Base-by-base conservation (phyloP, 2,113 vertebrate genomes). In the Electrona antarctica region DNA sequence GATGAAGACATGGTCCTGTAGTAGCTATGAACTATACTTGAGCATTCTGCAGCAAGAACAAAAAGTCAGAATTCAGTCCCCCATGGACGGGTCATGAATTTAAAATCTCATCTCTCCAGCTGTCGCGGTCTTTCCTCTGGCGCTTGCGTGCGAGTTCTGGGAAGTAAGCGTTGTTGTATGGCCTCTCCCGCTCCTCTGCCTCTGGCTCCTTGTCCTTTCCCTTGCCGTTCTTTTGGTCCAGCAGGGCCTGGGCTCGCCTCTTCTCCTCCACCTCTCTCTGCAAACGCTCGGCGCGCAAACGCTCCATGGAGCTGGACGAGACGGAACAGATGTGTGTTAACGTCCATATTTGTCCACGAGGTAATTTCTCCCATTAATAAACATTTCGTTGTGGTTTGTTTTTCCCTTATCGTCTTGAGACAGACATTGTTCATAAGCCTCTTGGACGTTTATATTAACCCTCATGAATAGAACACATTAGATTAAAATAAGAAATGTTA, bases 161-260 rank as follows among this genome's bases (percentile, higher is more conserved):
- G 75, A 96, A 93, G 86, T 93, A 97, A 54, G 95, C 95, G 0
- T 82, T 96, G 88, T 96, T 96, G 91, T 96, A 96, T 0, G 90
- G 92, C 28, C 93, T 77, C 11, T 92, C 93, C 50, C 95, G 80
- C 0, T 96, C 95, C 0, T 92, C 91, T 0, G 60, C 21, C 68
- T 88, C 88, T 0, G 66, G 6, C 0, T 63, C 80, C 29, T 76
- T 81, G 0, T 41, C 64, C 54, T 75, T 76, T 3, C 67, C 67
- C 7, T 81, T 91, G 21, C 87, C 79, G 1, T 72, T 90, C 55
- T 51, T 82, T 76, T 87, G 86, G 7, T 93, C 92, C 49, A 96
- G 73, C 63, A 97, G 78, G 11, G 93, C 93, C 74, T 93, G 86
- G 0, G 94, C 78, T 33, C 92, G 85, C 7, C 85, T 90, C 64